Base-by-base conservation (phyloP, 2,113 vertebrate species). In the Tringa solitaria region DNA sequence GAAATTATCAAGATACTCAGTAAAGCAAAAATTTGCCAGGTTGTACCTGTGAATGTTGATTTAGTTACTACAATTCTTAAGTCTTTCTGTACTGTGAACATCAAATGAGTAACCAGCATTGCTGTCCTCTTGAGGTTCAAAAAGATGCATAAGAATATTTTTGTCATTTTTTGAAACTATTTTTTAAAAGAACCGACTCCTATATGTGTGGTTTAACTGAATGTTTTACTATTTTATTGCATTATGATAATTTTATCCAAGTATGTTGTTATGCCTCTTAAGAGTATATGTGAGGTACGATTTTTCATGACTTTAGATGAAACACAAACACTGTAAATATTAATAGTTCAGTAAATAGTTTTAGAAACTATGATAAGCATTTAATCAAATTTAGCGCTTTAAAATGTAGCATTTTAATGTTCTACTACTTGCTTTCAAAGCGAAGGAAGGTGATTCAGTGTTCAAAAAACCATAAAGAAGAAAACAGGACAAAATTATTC, bases 21-120 rank as follows among this genome's bases (percentile, higher is more conserved):
- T 74, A 73, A 93, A 76, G 60, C 53, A 74, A 50, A 84, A 90
- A 60, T 88, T 95, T 82, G 32, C 54, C 64, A 77, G 76, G 48
- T 79, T 87, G 27, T 51, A 65, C 64, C 48, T 94, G 15, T 78
- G 64, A 88, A 41, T 80, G n/a, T 68, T 90, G 75, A 65, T 93
- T 87, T 79, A 90, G 35, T 91, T 88, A 48, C 46, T 81, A n/a
- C 14, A 56, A 20, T 89, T 96, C 78, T 89, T 68, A 94, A 88
- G 84, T 91, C 73, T 89, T 81, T 15, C 30, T 80, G 13, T 75
- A 23, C 37, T 26, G 22, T 46, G 59, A 77, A 24, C 70, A 73
- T 26, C 5, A 63, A 51, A 51, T 60, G 19, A 28, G 4, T 72
- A 48, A 76, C 32, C 32, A 86, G 26, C 27, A 12, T 23, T 57